Conservation (phyloP, 2,797 vertebrate species). For the Euthynnus affinis region DNA sequence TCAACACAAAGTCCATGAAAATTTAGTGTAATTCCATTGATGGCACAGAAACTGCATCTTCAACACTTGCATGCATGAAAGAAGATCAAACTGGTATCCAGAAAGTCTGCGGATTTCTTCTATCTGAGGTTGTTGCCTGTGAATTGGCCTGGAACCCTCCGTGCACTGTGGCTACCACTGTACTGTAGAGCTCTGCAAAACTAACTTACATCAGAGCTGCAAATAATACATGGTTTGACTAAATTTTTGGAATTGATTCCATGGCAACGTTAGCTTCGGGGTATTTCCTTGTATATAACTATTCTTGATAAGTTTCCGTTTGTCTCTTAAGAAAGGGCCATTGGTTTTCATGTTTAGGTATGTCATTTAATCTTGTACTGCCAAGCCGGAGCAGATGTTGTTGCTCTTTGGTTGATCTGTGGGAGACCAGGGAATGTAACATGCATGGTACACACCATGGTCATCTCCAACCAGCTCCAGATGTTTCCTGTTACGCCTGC, state of each 20-base stretch:
- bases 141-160: slow-evolving; percentile 41
- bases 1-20: slow-evolving; percentile 45
- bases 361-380: slow-evolving; percentile 44
- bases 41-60: slow-evolving; percentile 43
- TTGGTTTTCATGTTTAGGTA: slow-evolving; percentile 41
- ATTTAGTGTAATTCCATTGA: slow-evolving; percentile 21
- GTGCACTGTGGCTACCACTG: slow-evolving; percentile 34
- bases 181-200: slow-evolving; percentile 45
- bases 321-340: slow-evolving; percentile 34
- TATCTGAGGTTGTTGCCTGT: slow-evolving; percentile 44
- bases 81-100: slow-evolving; percentile 38
- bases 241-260: slow-evolving; percentile 18
- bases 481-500: slow-evolving; percentile 78
- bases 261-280: slow-evolving; percentile 31
- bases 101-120: slow-evolving; percentile 48
- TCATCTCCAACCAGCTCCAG: slow-evolving; percentile 72
- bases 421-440: slow-evolving; percentile 63
- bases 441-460: slow-evolving; percentile 53
- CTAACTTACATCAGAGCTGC: slow-evolving; percentile 24
- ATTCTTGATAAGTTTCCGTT: slow-evolving; percentile 28
- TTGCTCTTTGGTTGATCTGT: slow-evolving; percentile 60
- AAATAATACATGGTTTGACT: slow-evolving; percentile 37
- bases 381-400: slow-evolving; percentile 73
- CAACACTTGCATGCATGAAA: slow-evolving; percentile 22
- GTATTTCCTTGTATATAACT: slow-evolving; percentile 3